Evolutionary conservation across 2,797 vertebrate species (phyloP).

Genomic region (Karalla daura): DNA sequence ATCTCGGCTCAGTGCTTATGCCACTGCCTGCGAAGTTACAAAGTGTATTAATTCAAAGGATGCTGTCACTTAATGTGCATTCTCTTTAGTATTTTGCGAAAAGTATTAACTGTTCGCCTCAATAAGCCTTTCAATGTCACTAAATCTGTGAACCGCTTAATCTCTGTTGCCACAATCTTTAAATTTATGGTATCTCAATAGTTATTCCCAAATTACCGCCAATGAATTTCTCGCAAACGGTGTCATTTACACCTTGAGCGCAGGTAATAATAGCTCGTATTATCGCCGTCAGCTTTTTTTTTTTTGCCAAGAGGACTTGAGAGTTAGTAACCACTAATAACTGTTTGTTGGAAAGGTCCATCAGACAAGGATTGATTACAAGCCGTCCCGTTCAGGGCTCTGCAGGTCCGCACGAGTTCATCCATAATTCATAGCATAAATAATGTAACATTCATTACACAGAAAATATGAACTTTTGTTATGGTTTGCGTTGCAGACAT

Average conservation of each 20-base stretch:
- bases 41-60: constrained; percentile 83
- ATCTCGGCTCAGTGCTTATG: constrained; percentile 75
- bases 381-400: constrained; percentile 69
- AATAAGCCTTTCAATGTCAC: constrained; percentile 56
- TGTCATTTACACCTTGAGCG: constrained; percentile 50
- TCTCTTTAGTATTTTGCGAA: constrained; percentile 69
- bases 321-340: constrained; percentile 72
- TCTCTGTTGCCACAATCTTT: constrained; percentile 60
- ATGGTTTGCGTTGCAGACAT: constrained; percentile 73
- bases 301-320: constrained; percentile 38
- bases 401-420: constrained; percentile 77
- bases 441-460: constrained; percentile 88
- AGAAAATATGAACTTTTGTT: constrained; percentile 84
- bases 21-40: constrained; percentile 77
- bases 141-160: constrained; percentile 57
- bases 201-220: constrained; percentile 41
- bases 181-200: constrained; percentile 49
- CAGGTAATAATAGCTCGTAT: constrained; percentile 59
- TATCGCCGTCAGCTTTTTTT: constrained; percentile 40
- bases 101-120: constrained; percentile 60
- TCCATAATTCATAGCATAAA: constrained; percentile 87
- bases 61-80: constrained; percentile 77
- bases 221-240: constrained; percentile 24
- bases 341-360: constrained; percentile 73
- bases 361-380: constrained; percentile 81